A percentile compares a stretch with the other conserved stretches of the same genome.
phyloP scores from a whole-genome alignment of 2,113 vertebrate species.

The Rousettus leschenaultii region DNA sequence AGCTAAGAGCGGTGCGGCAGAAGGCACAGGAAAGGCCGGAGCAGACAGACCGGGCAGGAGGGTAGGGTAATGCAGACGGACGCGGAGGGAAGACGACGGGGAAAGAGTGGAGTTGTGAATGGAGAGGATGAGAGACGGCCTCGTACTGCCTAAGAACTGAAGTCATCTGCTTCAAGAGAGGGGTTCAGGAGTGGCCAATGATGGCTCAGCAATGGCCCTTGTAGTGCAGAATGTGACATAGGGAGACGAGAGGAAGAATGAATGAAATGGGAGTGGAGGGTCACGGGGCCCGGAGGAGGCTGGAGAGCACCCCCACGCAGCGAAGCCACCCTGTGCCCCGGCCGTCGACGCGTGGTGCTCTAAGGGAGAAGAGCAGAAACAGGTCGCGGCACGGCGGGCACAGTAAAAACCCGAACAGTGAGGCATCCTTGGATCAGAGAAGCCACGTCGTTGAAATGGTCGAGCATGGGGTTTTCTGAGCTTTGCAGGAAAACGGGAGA shows the following conservation, averaged over 20 bases:
- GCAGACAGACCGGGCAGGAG: not conserved
- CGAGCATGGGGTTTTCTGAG: not conserved
- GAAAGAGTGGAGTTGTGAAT: no score
- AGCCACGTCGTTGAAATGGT: not conserved
- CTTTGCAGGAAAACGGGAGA: not conserved
- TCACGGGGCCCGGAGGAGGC: not conserved
- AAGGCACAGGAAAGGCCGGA: not conserved
- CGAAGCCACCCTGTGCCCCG: not conserved
- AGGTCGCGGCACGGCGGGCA: no score
- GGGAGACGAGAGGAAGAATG: not conserved
- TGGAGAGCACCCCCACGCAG: not conserved
- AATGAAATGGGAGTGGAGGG: not conserved
- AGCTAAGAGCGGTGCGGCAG: not conserved
- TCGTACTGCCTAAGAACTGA: not conserved
- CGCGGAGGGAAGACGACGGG: not conserved
- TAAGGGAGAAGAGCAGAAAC: not conserved
- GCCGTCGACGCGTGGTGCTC: not conserved
- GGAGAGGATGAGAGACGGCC: not conserved
- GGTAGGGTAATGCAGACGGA: rapidly evolving
- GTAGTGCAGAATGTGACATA: not conserved
- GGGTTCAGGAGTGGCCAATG: not conserved
- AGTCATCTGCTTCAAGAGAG: not conserved
- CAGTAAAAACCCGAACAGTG: not conserved
- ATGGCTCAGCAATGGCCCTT: not conserved
- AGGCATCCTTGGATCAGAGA: not conserved